Conservation (phyloP, 2,797 vertebrate species). For the Luscinia luscinia region DNA sequence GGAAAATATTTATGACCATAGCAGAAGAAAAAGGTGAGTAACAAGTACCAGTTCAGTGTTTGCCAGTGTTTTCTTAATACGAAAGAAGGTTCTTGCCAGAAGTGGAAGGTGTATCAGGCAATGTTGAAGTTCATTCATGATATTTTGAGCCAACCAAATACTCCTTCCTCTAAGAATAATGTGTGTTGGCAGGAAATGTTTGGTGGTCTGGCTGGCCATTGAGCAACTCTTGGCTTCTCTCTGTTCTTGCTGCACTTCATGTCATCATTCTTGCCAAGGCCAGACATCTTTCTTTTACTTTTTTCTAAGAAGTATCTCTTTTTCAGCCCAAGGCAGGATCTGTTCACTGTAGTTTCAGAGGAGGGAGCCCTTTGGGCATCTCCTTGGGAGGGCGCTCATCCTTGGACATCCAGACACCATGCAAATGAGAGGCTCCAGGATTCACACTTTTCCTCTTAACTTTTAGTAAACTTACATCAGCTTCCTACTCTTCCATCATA, state of each 20-base stretch:
- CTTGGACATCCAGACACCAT: neutral
- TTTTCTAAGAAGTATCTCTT: neutral
- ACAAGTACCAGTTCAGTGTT: neutral
- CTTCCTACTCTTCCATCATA: neutral
- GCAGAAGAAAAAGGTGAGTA: slow-evolving; percentile 5
- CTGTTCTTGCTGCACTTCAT: neutral
- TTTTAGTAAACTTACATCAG: neutral
- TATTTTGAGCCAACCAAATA: slow-evolving; percentile 9
- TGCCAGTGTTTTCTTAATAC: slow-evolving; percentile 20
- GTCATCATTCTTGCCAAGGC: neutral
- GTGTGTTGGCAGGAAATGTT: slow-evolving; percentile 19
- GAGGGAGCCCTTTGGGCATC: neutral
- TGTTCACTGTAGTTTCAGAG: neutral
- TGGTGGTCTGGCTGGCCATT: slow-evolving; percentile 44
- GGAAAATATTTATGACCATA: neutral
- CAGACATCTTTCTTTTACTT: slow-evolving; percentile 14
- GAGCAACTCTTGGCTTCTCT: slow-evolving; percentile 43
- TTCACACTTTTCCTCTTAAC: neutral
- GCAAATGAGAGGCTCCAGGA: neutral
- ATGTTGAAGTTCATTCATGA: slow-evolving; percentile 11
- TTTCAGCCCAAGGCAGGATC: neutral
- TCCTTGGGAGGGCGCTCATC: neutral
- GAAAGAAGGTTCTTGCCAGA: slow-evolving; percentile 17
- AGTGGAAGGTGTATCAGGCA: slow-evolving; percentile 29
- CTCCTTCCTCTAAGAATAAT: slow-evolving; percentile 18